Base-by-base conservation (phyloP, 2,797 vertebrate species). In the Clamator glandarius region DNA sequence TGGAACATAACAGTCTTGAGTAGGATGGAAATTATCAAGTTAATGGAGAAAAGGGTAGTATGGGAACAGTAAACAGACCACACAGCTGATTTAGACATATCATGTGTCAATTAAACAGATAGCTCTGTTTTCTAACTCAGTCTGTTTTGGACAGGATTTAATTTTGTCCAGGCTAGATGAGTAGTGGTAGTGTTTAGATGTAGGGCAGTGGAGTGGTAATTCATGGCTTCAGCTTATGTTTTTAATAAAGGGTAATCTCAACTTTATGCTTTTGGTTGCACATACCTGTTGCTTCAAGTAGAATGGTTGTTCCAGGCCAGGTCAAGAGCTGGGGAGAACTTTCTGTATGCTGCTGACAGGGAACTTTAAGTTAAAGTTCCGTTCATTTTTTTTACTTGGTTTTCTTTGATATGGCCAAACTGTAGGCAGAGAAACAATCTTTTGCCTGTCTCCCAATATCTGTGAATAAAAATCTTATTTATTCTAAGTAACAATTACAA, bases 21-120 rank as follows among this genome's bases (percentile, higher is more conserved):
- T 54, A 62, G 73, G 61, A 72, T 90, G 87, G 92, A 81, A 93
- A 86, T 86, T 66, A 76, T 64, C 89, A 78, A 91, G 51, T 87
- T 70, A 66, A 5, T 50, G 58, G 69, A 80, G 87, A 89, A 89
- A 48, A 89, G 46, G 25, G 44, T 72, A 84, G 51, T 73, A 66
- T 59, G 66, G 90, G 70, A 92, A 93, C 73, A 93, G 89, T 90
- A 94, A 96, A 75, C 94, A 96, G 96, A 90, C 69, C 1, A 1
- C 51, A 29, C 73, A 87, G 75, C 46, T 24, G 25, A 66, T 74
- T 76, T 89, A 80, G 55, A 42, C 51, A 26, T 81, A 80, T 59
- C 79, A 13, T 15, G 29, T 81, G 79, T 79, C 89, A 90, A 33
- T 83, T 83, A 66, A 93, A 87, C 72, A 94, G 84, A 93, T 90